A percentile compares a stretch with the other conserved stretches of the same genome.
Conservation (phyloP, 2,797 vertebrate genomes). For the Gallinago stenura region DNA sequence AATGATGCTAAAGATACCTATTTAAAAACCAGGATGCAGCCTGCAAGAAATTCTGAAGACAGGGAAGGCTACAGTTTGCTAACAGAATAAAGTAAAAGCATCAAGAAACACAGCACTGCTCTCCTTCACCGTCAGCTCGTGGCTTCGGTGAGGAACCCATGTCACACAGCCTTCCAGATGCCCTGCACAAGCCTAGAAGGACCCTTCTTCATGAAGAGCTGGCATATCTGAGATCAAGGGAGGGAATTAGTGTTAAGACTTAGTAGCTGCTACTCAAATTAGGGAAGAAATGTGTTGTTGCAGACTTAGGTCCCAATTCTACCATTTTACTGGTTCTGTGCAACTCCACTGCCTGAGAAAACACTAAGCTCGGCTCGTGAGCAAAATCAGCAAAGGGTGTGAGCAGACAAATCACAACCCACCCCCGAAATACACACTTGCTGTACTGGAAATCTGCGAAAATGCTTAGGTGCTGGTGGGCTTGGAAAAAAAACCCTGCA, state of each 20-base stretch:
- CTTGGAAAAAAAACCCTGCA: neutral
- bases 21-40: neutral
- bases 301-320: neutral
- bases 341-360: neutral
- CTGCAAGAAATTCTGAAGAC: neutral
- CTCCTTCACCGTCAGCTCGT: neutral
- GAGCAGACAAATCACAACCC: neutral
- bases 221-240: neutral
- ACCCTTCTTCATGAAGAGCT: neutral
- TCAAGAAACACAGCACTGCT: neutral
- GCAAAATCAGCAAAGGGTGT: neutral
- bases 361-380: neutral
- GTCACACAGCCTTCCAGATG: neutral
- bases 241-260: slow-evolving; percentile 44
- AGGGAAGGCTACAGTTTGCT: neutral
- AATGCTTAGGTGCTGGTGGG: neutral
- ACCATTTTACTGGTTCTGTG: neutral
- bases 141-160: neutral
- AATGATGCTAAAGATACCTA: neutral
- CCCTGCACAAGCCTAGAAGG: neutral
- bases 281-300: neutral
- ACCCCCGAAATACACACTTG: neutral
- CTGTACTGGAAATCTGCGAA: neutral
- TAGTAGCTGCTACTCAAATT: neutral
- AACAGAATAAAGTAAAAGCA: slow-evolving; percentile 39